Base-by-base conservation (phyloP, 2,888 invertebrate species). In the Aleiodes alternator region DNA sequence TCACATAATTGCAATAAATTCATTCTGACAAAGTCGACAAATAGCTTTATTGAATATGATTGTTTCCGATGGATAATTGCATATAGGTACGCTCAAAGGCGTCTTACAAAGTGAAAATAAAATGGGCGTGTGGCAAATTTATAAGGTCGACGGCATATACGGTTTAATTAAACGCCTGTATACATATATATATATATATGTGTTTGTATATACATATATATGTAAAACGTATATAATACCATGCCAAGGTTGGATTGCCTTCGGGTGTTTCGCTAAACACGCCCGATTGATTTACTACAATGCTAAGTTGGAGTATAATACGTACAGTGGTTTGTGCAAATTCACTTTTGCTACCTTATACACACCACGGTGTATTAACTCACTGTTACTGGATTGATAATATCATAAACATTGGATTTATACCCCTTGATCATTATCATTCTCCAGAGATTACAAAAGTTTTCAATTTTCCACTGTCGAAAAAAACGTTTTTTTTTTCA, bases 271-370 rank as follows among this genome's bases (percentile, higher is more conserved):
- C 51, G 68, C 68, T 68, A 68, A 68, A 68, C 53, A 68, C 68
- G 68, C 68, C 68, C 51, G 68, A 68, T 51, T 68, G 68, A 68
- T 68, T 68, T 51, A 68, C 68, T 53, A 68, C 68, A 68, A 68
- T 68, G 51, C 50, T 68, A 68, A 51, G 51, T 51, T 68, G 34
- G 51, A 50, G 31, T 51, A 31, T 68, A 31, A 68, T 51, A 68
- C 50, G 31, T 34, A 68, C 68, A 68, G 68, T 68, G 68, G 68
- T 51, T 51, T 68, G 51, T 51, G 50, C n/a, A 34, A 51, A 68
- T 68, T 68, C 51, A 68, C 51, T 51, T 68, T 68, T 68, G 31
- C 51, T 68, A 64, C 64, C 64, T 68, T 68, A 68, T 68, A 14
- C 11, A 43, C 14, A 51, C 29, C 51, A 68, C 51, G 4, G 53